Evolutionary conservation across 2,888 invertebrate genomes (phyloP), one percentile per base, ranked within the genome.

Genomic region (Eilema caniola): DNA sequence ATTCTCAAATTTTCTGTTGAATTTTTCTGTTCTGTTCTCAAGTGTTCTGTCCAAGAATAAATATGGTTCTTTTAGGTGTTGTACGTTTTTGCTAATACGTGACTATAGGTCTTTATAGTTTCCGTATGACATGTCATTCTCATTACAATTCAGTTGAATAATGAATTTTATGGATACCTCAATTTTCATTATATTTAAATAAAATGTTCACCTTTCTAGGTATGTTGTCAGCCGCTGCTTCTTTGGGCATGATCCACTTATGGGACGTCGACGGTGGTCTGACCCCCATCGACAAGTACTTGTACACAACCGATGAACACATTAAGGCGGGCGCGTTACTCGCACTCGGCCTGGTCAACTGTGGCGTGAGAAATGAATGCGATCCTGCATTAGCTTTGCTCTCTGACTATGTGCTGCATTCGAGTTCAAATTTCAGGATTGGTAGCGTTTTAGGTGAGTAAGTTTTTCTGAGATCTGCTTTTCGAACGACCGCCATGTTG

Each of bases 261-360:
- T 99, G 99, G 99, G 99, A 99, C 90, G 99, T 99, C 3, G 99
- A 99, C 90, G 99, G 99, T 53, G 99, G 99, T 62, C 95, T 99
- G 69, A 98, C 99, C 0, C 99, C 99, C 82, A 99, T 99, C 84
- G 99, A 99, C 95, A 99, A 99, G 92, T 99, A 99, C 92, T 95
- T 99, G 11, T 99, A 99, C 90, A 98, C 98, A 0, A 97, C 98
- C 0, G 99, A 99, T 85, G 99, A 99, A 87, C 98, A 99, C 90
- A 99, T 99, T 78, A 99, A 99, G 96, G 98, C 99, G 1, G 99
- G 99, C 2, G 99, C 99, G 0, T 92, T 99, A 57, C 94, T 99
- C 47, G 99, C 99, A 0, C 97, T 99, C 79, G 99, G 99, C 59
- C 98, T 99, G 67, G 99, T 99, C 23, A 99, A 99, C 90, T 99